These are phyloP conservation scores for Lithophane socia DNA, from an alignment of 2,888 invertebrate species.

Conservation along the genomic window DNA sequence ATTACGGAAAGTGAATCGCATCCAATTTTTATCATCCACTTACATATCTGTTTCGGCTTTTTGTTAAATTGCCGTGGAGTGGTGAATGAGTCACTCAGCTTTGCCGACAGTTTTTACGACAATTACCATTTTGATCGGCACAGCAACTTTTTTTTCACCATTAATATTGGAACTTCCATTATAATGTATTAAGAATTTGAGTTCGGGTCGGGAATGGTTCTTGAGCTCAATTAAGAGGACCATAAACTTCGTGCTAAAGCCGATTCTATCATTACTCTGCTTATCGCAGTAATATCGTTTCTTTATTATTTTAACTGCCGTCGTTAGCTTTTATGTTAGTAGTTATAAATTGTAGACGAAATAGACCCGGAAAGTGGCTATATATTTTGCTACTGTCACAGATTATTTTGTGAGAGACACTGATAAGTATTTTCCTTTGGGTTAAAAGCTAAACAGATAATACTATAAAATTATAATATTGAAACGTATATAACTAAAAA, in stretches of 20 bases:
- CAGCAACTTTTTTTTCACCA: conserved; percentile 38
- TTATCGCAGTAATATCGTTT: conserved; percentile 56
- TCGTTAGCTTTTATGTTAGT: conserved; percentile 57
- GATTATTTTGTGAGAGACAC: conserved; percentile 30
- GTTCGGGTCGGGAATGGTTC: conserved; percentile 46
- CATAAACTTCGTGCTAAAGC: conserved; percentile 54
- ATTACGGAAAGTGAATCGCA: conserved; percentile 81
- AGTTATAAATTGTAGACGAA: conserved; percentile 49
- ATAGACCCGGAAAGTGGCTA: conserved; percentile 42
- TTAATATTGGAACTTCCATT: conserved; percentile 44
- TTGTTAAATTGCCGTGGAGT: conserved; percentile 75
- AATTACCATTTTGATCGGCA: conserved; percentile 49
- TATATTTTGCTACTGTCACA: conserved; percentile 26
- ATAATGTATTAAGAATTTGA: conserved; percentile 50
- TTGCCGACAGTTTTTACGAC: conserved; percentile 63
- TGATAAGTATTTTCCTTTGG: conserved; percentile 8
- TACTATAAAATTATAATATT: background rate
- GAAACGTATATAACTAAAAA: conserved; percentile 5
- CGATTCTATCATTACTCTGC: conserved; percentile 54
- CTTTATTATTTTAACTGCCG: conserved; percentile 60
- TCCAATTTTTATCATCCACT: conserved; percentile 86
- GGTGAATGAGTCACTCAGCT: conserved; percentile 68
- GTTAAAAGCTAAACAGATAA: background rate
- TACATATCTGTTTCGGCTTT: conserved; percentile 77
- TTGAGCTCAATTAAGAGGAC: conserved; percentile 46